Percentiles rank a stretch among this genome's conserved stretches.
Conservation (phyloP, 30 jellyfish, hydroid and myxozoan species). For the Cassiopea andromeda region DNA sequence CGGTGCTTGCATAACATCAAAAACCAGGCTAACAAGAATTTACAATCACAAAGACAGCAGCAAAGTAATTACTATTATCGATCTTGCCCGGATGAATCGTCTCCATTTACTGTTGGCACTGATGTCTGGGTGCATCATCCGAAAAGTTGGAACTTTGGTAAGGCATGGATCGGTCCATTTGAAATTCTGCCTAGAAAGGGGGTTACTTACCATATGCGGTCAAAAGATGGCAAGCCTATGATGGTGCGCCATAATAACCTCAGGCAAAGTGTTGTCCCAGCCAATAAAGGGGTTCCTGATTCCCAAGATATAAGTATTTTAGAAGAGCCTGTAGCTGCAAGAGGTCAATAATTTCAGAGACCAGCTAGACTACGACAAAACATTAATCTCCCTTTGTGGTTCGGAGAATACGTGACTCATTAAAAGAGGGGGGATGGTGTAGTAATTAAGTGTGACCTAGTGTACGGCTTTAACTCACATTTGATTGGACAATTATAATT, state of each 20-base stretch:
- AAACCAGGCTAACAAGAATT: neutral
- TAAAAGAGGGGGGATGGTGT: neutral
- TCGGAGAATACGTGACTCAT: neutral
- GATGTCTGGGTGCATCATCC: constrained; percentile 26
- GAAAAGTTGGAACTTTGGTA: constrained; percentile 1
- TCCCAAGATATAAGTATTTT: neutral
- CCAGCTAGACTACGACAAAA: neutral
- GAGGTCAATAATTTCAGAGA: neutral
- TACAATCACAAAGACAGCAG: neutral
- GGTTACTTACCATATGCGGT: neutral
- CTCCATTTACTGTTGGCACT: neutral
- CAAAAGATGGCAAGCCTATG: neutral
- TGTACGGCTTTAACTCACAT: neutral
- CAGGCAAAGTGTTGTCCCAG: neutral
- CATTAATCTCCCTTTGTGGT: neutral
- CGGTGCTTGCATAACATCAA: neutral
- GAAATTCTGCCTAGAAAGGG: no score
- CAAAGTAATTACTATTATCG: neutral
- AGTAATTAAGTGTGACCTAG: neutral
- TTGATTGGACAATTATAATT: neutral
- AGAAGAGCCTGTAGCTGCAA: constrained; percentile 1
- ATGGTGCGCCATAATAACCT: neutral
- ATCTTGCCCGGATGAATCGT: neutral
- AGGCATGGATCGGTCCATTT: no score
- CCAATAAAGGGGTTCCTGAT: constrained; percentile 13